Base-by-base conservation (phyloP, 2,888 invertebrate species). In the Eupeodes luniger region DNA sequence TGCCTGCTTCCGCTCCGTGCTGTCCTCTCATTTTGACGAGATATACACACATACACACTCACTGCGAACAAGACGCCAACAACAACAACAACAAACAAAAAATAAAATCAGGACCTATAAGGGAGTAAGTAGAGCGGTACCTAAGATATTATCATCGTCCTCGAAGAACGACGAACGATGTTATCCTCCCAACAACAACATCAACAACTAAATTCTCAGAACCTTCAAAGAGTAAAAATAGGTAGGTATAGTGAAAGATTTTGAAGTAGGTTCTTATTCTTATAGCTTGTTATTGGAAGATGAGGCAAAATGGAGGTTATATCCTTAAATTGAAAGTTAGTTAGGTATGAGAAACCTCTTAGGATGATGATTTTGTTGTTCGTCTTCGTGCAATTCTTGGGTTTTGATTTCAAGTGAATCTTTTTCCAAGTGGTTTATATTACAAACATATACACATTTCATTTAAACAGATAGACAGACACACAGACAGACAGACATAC, bases 391-490 rank as follows among this genome's bases (percentile, higher is more conserved):
- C 27, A 80, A 9, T 5, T 40, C 81, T 70, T 79, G 64, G 79
- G 75, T 79, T 86, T 79, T 86, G 86, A 86, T 86, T 86, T 86
- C 83, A 79, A 86, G 86, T 79, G 79, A 83, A 86, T 79, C 69
- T 79, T 40, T 27, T 70, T 51, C 55, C 62, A 40, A 83, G 75
- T 55, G 51, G 44, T 74, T 70, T 62, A 69, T 57, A 64, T 67
- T 53, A 66, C 75, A 59, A 44, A 76, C 61, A 80, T 53, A 80
- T 53, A 79, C 66, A 59, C 49, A 72, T 55, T 70, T 70, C 55
- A 70, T 70, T 55, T 70, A 72, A 57, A 72, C 72, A 72, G 72
- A 44, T 9, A 72, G 9, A 72, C 57, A 44, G 5, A 57, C 16
- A 49, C 11, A 62, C 12, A 75, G 36, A 51, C 27, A 77, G 16